phyloP scores from a whole-genome alignment of 2,888 invertebrate species.

The Protodeltote pygarga region DNA sequence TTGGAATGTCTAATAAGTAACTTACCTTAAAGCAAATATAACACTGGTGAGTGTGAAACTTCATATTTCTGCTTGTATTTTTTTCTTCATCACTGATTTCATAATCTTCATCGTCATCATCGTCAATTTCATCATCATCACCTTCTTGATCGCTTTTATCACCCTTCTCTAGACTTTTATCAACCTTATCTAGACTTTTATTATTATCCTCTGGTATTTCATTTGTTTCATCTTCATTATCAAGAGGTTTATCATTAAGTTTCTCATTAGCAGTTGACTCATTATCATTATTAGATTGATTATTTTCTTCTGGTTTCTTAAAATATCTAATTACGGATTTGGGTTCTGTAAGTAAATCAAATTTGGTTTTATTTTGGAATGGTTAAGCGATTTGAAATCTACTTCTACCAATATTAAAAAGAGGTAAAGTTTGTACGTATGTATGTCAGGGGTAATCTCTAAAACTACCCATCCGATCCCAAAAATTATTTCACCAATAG shows the following conservation, averaged over 20 bases:
- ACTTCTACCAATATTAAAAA: too few relatives aligned
- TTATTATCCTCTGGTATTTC: too few relatives aligned
- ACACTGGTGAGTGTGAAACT: conserved; percentile 69
- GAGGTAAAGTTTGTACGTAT: too few relatives aligned
- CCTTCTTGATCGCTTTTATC: conserved; percentile 38
- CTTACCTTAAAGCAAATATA: conserved; percentile 76
- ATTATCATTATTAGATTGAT: neutral
- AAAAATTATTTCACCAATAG: too few relatives aligned
- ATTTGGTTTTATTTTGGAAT: too few relatives aligned
- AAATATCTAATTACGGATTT: conserved; percentile 35
- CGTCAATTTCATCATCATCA: conserved; percentile 1
- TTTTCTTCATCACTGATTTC: conserved; percentile 7
- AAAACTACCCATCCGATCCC: too few relatives aligned
- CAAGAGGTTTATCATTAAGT: neutral
- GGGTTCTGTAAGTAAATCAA: conserved; percentile 22
- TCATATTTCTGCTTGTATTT: conserved; percentile 49
- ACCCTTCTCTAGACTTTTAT: conserved; percentile 40
- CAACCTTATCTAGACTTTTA: too few relatives aligned
- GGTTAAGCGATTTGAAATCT: too few relatives aligned
- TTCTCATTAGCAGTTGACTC: too few relatives aligned
- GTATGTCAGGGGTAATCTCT: too few relatives aligned
- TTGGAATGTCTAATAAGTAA: too few relatives aligned
- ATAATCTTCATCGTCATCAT: conserved; percentile 7
- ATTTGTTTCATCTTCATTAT: neutral
- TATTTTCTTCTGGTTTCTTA: conserved; percentile 22